These are phyloP conservation scores for Ptilonorhynchus violaceus DNA, from an alignment of 2,113 vertebrate species.

Conservation along the genomic window DNA sequence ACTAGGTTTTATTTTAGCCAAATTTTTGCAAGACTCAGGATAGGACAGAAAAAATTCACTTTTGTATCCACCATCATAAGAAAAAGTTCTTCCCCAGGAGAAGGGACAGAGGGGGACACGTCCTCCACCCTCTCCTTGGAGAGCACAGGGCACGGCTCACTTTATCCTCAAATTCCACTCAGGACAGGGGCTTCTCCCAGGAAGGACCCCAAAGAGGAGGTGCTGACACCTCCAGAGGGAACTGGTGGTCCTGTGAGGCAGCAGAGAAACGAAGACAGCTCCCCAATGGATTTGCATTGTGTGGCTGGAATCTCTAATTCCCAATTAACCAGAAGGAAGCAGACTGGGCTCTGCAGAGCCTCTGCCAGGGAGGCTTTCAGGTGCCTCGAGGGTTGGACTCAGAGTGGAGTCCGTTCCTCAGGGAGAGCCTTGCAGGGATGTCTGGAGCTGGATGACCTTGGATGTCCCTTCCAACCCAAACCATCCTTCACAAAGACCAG, in stretches of 20 bases:
- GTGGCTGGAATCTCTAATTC: background rate
- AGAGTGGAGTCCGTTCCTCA: background rate
- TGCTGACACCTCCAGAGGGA: background rate
- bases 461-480: background rate
- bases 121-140: background rate
- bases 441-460: background rate
- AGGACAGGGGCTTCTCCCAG: background rate
- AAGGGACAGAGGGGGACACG: background rate
- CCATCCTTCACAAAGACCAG: background rate
- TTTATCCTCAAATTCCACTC: background rate
- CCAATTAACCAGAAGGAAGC: background rate
- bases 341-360: background rate
- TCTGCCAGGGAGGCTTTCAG: background rate
- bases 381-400: background rate
- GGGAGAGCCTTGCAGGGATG: background rate
- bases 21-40: background rate
- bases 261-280: background rate
- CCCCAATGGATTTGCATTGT: background rate
- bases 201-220: background rate
- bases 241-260: background rate
- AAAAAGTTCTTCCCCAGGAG: background rate
- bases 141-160: background rate
- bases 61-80: background rate
- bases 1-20: background rate
- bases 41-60: background rate